These are phyloP conservation scores for Colistium nudipinnis DNA, from an alignment of 2,113 vertebrate species.

Conservation along the genomic window DNA sequence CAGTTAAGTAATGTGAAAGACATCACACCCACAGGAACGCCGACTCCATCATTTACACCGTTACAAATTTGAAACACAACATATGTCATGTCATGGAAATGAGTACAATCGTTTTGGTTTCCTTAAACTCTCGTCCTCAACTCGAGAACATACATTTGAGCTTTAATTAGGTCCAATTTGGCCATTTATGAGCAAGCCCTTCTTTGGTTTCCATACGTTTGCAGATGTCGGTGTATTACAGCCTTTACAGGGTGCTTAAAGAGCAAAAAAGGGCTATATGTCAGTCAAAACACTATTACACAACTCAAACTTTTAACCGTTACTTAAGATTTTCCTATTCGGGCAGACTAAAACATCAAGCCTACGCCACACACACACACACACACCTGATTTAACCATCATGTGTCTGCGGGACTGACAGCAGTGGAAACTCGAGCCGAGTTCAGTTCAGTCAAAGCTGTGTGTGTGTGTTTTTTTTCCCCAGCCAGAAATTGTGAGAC, in stretches of 20 bases:
- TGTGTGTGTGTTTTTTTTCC: slow-evolving; percentile 9
- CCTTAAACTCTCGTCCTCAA: too few relatives aligned
- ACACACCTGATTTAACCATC: slow-evolving; percentile 65
- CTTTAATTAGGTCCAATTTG: neutral
- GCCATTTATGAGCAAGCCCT: neutral
- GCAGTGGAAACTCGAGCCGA: slow-evolving; percentile 65
- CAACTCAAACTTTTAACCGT: slow-evolving; percentile 45
- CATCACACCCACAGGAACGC: too few relatives aligned
- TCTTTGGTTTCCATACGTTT: neutral
- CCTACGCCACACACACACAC: slow-evolving; percentile 34
- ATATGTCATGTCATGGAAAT: neutral
- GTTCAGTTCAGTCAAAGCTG: slow-evolving; percentile 20
- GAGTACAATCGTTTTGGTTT: too few relatives aligned
- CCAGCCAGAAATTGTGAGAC: slow-evolving; percentile 19
- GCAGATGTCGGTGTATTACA: neutral
- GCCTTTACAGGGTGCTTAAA: slow-evolving; percentile 15
- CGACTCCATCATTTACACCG: too few relatives aligned
- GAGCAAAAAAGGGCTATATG: slow-evolving; percentile 17
- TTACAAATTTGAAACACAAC: slow-evolving; percentile 12
- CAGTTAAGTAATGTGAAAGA: too few relatives aligned
- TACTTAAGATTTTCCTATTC: slow-evolving; percentile 69
- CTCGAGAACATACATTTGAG: too few relatives aligned
- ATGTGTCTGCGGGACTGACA: slow-evolving; percentile 50
- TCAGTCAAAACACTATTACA: slow-evolving; percentile 55
- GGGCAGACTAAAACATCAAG: slow-evolving; percentile 49